Base-by-base conservation (phyloP, 2,888 invertebrate genomes). In the Amblyteles armatorius region DNA sequence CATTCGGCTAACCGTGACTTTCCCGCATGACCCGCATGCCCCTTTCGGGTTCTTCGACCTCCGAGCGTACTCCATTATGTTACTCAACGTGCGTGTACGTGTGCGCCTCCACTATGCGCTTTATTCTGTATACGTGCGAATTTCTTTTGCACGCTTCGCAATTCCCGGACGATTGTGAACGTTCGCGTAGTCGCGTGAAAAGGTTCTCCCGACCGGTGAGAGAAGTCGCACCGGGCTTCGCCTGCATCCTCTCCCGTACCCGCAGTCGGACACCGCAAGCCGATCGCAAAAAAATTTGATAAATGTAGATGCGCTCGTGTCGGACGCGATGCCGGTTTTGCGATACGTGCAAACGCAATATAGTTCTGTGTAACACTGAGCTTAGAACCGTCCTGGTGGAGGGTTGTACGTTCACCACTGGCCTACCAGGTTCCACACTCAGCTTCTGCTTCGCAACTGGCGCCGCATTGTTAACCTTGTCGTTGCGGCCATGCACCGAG, bases 271-370 rank as follows among this genome's bases (percentile, higher is more conserved):
- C 52, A 33, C 67, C 29, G 57, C 71, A 36, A 63, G 52, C 36
- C 48, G 55, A 73, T 80, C 22, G 73, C 48, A 68, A 79, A 88
- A 88, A 90, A 91, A 82, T 86, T 84, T 87, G 89, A 91, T 91
- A 90, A 89, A 91, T 90, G 91, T 87, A 87, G 89, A 91, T 90
- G 87, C 80, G 86, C 83, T 68, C 26, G 67, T 48, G 40, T 19
- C 81, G 72, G 81, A 57, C 22, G 57, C 65, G 73, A 82, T 82
- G 82, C 26, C 1, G 57, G 4, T 57, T 26, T 57, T 22, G 26
- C 80, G 84, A 84, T 88, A 90, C 90, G 90, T 87, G 90, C 86
- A 89, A 90, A 91, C 65, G 91, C 90, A 88, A 88, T 90, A 90
- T 86, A 88, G 83, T 40, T 63, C 68, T 74, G 60, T 57, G 65